Percentiles rank a stretch among this genome's conserved stretches.
Conservation (phyloP, 2,113 vertebrate species). For the Galeopterus variegatus region DNA sequence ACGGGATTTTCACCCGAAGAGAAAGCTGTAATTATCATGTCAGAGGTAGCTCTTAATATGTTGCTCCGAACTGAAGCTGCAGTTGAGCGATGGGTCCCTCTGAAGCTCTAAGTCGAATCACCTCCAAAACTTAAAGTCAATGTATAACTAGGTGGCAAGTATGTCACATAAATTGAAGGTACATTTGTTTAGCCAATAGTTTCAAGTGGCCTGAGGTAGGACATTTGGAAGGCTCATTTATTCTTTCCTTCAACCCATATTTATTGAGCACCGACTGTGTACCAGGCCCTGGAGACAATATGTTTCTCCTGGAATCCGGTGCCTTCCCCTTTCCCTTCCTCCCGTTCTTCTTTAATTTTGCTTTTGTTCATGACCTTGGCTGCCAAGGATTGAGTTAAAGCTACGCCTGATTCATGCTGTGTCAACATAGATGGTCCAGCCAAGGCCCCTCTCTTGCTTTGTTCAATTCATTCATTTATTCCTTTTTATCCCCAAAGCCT, state of each 20-base stretch:
- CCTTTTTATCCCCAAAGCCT: background rate
- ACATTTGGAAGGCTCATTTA: background rate
- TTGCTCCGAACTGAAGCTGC: background rate
- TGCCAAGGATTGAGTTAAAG: background rate
- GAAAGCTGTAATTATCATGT: background rate
- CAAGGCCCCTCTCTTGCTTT: background rate
- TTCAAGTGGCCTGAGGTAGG: background rate
- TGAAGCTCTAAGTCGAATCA: background rate
- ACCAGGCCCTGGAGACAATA: background rate
- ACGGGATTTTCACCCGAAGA: background rate
- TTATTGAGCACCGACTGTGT: background rate
- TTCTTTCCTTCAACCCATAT: background rate
- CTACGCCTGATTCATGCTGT: background rate
- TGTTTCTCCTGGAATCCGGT: background rate
- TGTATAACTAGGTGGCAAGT: background rate
- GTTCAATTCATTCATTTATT: conserved; percentile 14
- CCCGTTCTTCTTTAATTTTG: background rate
- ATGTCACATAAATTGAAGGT: background rate
- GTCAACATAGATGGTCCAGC: background rate
- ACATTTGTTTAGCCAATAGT: background rate
- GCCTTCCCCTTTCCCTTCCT: background rate
- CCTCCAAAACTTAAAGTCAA: background rate
- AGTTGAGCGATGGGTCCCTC: background rate
- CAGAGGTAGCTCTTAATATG: background rate
- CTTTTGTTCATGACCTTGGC: background rate